Conservation (phyloP, 2,888 invertebrate species). For the Oegoconia quadripuncta region DNA sequence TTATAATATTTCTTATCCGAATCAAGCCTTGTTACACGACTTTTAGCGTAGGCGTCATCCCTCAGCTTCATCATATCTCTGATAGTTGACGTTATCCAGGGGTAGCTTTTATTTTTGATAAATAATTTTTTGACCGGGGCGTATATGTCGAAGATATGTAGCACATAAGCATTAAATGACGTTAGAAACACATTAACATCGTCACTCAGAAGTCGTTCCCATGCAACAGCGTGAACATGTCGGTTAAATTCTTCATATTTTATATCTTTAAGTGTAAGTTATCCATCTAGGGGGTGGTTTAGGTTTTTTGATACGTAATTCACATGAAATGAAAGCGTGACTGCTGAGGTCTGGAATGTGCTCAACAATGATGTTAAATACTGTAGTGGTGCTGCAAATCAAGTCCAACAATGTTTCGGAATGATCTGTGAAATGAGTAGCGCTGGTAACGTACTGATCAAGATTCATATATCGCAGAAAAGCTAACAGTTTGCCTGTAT, state of each 20-base stretch:
- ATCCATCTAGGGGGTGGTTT: neutral
- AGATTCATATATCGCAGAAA: constrained; percentile 1
- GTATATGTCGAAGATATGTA: neutral
- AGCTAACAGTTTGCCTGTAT: neutral
- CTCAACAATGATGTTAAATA: neutral
- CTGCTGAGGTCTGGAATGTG: constrained; percentile 1
- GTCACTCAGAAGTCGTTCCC: neutral
- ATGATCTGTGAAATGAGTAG: constrained; percentile 5
- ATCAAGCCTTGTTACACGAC: no score
- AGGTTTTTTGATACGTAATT: constrained; percentile 5
- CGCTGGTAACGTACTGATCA: neutral
- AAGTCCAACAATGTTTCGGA: constrained; percentile 1
- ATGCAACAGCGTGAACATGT: neutral
- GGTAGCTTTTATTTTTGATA: no score
- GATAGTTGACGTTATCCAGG: no score
- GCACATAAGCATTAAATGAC: neutral
- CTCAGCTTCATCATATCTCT: no score
- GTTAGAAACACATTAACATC: constrained; percentile 1
- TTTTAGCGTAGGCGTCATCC: no score
- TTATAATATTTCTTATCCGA: no score
- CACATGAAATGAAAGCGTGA: constrained; percentile 1
- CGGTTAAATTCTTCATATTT: neutral
- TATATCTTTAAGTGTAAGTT: constrained; percentile 1
- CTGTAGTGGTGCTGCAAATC: neutral
- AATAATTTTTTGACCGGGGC: neutral